These are phyloP conservation scores for Cinclus mexicanus DNA, from an alignment of 2,113 vertebrate species.

Conservation along the genomic window DNA sequence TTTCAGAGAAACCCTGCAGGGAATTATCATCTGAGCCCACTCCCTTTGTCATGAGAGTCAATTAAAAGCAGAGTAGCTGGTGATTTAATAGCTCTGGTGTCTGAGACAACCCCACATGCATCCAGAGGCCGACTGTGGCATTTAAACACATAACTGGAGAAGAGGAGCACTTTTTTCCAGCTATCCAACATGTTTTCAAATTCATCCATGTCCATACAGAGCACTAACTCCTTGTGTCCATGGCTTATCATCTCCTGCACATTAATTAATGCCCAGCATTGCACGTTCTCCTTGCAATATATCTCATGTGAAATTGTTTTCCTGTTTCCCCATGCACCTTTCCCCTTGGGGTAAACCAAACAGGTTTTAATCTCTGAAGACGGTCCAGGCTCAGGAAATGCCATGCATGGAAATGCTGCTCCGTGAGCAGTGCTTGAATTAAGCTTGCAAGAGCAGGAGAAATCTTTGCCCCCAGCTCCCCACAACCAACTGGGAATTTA, in stretches of 20 bases:
- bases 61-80: conserved; percentile 40
- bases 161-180: neutral
- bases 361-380: neutral
- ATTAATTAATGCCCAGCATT: neutral
- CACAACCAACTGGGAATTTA: neutral
- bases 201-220: neutral
- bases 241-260: neutral
- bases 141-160: neutral
- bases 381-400: neutral
- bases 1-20: neutral
- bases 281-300: neutral
- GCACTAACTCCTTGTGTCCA: neutral
- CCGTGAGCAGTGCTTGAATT: neutral
- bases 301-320: neutral
- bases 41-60: conserved; percentile 48
- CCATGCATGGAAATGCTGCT: neutral
- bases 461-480: neutral
- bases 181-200: neutral
- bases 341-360: neutral
- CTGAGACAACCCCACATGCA: neutral
- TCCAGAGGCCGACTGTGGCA: neutral
- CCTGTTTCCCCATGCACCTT: neutral
- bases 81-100: conserved; percentile 39
- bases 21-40: conserved; percentile 5
- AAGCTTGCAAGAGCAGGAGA: neutral